phyloP scores from a whole-genome alignment of 2,888 invertebrate genomes.

The Oegoconia quadripuncta region DNA sequence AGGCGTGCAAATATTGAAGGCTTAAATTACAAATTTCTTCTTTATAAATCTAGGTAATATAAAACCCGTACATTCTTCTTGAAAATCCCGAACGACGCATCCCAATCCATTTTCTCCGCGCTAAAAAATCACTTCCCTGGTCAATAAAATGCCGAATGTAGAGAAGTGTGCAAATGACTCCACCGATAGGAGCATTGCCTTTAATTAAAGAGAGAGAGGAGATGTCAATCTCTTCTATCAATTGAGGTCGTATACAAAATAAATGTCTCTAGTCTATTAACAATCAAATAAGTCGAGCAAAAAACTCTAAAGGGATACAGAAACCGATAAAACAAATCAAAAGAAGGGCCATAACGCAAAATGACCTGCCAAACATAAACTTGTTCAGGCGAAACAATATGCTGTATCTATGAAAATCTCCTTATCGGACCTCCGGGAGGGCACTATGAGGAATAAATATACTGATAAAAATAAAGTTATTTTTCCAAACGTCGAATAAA shows the following conservation, averaged over 20 bases:
- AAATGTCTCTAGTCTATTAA: too few relatives aligned
- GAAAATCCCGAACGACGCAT: not conserved
- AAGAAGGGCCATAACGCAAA: constrained; percentile 28
- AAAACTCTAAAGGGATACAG: too few relatives aligned
- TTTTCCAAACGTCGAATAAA: constrained; percentile 63
- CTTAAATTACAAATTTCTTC: too few relatives aligned
- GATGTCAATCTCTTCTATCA: too few relatives aligned
- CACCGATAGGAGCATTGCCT: too few relatives aligned
- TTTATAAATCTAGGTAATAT: not conserved
- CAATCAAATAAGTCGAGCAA: too few relatives aligned
- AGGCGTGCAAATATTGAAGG: too few relatives aligned
- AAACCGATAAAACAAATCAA: constrained; percentile 27
- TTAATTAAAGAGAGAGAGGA: too few relatives aligned
- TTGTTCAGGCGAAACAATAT: constrained; percentile 40
- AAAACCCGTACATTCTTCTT: not conserved
- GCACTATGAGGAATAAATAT: constrained; percentile 60
- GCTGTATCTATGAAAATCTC: constrained; percentile 46
- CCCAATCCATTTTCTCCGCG: not conserved
- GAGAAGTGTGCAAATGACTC: too few relatives aligned
- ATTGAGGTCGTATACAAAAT: too few relatives aligned
- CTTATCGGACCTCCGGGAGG: constrained; percentile 51
- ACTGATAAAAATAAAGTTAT: constrained; percentile 71
- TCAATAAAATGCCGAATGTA: too few relatives aligned
- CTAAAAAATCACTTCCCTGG: constrained; percentile 30
- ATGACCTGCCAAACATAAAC: constrained; percentile 46